phyloP scores from a whole-genome alignment of 35 echinoderm and acorn worm species.

The Chiridota heheva region DNA sequence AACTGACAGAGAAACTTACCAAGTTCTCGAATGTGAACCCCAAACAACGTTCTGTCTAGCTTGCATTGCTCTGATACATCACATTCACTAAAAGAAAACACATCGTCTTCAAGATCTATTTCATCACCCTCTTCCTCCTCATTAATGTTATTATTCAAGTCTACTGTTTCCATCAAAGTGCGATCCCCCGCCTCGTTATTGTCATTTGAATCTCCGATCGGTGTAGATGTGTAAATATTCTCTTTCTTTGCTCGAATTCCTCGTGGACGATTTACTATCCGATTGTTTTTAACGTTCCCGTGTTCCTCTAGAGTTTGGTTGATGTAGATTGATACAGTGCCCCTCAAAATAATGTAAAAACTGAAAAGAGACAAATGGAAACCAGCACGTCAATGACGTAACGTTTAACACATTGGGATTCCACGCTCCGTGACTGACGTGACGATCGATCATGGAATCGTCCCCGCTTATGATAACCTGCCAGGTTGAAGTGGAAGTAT shows the following conservation, averaged over 20 bases:
- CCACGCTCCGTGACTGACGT: too few species aligned
- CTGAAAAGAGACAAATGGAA: constrained; percentile 38
- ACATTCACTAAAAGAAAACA: neutral
- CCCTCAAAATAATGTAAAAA: constrained; percentile 91
- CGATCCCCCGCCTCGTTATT: neutral
- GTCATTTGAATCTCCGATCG: constrained; percentile 13
- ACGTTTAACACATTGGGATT: too few species aligned
- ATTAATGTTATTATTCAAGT: constrained; percentile 25
- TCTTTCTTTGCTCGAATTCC: neutral
- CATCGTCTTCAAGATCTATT: neutral
- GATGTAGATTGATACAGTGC: constrained; percentile 91
- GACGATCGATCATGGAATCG: too few species aligned
- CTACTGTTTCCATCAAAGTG: neutral
- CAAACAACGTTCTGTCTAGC: constrained; percentile 71
- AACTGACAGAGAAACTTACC: constrained; percentile 51
- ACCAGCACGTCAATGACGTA: too few species aligned
- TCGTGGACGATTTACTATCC: constrained; percentile 11
- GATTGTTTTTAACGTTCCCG: constrained; percentile 50
- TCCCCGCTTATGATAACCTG: too few species aligned
- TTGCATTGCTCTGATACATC: neutral
- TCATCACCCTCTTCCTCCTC: neutral
- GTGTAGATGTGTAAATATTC: constrained; percentile 18
- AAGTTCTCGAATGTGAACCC: constrained; percentile 83
- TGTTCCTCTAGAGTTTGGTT: constrained; percentile 92
- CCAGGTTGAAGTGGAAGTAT: too few species aligned